Evolutionary conservation across 2,113 vertebrate genomes (phyloP).

Genomic region (Penelope pileata): DNA sequence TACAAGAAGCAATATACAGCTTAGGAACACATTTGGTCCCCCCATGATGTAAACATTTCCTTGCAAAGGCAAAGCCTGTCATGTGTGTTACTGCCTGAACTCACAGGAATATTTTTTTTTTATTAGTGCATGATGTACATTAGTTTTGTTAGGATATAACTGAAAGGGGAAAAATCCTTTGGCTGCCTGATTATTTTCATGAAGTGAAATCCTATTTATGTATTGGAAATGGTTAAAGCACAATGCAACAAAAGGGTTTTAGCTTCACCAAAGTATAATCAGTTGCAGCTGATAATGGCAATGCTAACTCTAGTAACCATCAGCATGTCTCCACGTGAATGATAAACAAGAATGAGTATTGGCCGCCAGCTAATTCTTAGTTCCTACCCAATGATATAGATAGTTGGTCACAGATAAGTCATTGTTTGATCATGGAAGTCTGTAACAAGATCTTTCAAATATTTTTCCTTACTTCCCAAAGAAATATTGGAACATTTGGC

Average conservation of each 20-base stretch:
- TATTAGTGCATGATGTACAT: not conserved
- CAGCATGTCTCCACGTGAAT: not conserved
- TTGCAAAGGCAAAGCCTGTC: not conserved
- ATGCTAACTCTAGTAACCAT: not conserved
- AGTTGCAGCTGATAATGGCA: not conserved
- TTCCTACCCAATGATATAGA: not conserved
- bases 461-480: not conserved
- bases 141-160: not conserved
- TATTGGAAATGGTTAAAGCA: not conserved
- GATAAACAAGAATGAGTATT: not conserved
- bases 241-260: not conserved
- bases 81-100: not conserved
- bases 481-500: not conserved
- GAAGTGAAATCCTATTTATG: not conserved
- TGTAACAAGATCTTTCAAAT: not conserved
- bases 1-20: not conserved
- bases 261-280: not conserved
- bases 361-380: not conserved
- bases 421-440: not conserved
- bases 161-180: not conserved
- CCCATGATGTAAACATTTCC: not conserved
- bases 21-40: not conserved
- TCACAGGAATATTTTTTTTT: not conserved
- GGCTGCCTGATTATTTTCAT: not conserved
- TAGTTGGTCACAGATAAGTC: not conserved